Evolutionary conservation across 2,888 invertebrate genomes (phyloP).

Genomic region (Sabatieria punctata): DNA sequence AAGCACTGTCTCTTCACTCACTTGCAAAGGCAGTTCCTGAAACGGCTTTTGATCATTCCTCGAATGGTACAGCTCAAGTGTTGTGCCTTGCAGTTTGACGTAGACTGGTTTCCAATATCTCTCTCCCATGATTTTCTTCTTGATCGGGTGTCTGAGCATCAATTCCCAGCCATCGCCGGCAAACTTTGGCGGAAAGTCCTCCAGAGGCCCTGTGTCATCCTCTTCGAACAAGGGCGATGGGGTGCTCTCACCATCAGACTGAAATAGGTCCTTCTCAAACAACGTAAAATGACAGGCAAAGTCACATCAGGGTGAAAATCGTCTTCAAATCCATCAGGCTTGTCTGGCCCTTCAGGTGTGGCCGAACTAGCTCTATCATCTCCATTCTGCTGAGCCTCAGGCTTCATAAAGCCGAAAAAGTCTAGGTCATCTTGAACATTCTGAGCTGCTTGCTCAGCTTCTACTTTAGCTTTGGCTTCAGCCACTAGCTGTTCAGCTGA

Average conservation of each 20-base stretch:
- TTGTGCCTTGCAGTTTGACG: conserved; percentile 62
- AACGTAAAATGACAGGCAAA: too few relatives aligned
- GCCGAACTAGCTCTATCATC: not conserved
- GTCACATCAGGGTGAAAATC: conserved; percentile 18
- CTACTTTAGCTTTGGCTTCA: conserved; percentile 24
- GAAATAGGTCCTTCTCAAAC: not conserved
- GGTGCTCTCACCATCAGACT: conserved; percentile 12
- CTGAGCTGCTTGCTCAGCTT: conserved; percentile 14
- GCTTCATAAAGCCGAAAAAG: conserved; percentile 10
- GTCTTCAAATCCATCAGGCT: conserved; percentile 21
- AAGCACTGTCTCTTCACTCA: too few relatives aligned
- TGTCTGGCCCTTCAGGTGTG: not conserved
- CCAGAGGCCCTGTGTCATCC: conserved; percentile 73
- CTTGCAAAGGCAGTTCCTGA: conserved; percentile 63
- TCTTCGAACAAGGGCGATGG: conserved; percentile 56
- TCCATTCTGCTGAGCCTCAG: not conserved
- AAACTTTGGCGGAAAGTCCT: conserved; percentile 65
- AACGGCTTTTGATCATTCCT: conserved; percentile 73
- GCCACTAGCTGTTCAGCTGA: conserved; percentile 30
- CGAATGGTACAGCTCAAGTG: conserved; percentile 51
- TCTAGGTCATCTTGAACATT: conserved; percentile 17
- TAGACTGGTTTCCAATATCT: conserved; percentile 94
- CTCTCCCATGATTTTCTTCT: conserved; percentile 52
- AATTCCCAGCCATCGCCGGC: conserved; percentile 88
- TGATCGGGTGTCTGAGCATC: conserved; percentile 82